phyloP scores from a whole-genome alignment of 2,797 vertebrate genomes.

The Pseudochirops cupreus region DNA sequence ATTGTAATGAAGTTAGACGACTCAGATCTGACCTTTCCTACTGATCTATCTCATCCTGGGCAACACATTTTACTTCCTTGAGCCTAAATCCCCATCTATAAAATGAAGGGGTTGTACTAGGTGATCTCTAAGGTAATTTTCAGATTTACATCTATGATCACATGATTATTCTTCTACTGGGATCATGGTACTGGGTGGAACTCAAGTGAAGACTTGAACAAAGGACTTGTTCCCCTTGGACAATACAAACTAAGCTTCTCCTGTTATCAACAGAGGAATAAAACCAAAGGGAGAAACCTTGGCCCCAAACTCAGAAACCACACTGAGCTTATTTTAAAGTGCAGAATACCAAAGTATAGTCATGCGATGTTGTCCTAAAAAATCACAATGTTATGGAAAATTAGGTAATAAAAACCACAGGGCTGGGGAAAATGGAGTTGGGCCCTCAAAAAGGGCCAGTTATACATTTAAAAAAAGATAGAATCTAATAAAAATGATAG shows the following conservation, averaged over 20 bases:
- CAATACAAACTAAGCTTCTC: neutral
- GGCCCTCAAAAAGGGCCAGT: neutral
- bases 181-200: neutral
- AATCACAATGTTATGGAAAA: neutral
- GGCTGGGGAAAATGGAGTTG: neutral
- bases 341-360: neutral
- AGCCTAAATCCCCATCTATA: neutral
- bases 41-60: neutral
- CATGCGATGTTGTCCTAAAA: neutral
- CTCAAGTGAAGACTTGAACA: no score
- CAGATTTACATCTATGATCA: neutral
- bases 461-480: neutral
- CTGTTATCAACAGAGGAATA: neutral
- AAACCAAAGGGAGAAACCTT: neutral
- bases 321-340: neutral
- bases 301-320: neutral
- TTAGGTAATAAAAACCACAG: neutral
- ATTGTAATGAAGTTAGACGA: neutral
- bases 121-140: neutral
- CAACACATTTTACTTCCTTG: neutral
- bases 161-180: neutral
- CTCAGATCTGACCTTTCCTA: neutral
- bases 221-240: neutral
- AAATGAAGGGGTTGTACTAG: neutral
- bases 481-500: neutral